These are phyloP conservation scores for Nomada fabriciana DNA, from an alignment of 2,888 invertebrate species.

Conservation along the genomic window DNA sequence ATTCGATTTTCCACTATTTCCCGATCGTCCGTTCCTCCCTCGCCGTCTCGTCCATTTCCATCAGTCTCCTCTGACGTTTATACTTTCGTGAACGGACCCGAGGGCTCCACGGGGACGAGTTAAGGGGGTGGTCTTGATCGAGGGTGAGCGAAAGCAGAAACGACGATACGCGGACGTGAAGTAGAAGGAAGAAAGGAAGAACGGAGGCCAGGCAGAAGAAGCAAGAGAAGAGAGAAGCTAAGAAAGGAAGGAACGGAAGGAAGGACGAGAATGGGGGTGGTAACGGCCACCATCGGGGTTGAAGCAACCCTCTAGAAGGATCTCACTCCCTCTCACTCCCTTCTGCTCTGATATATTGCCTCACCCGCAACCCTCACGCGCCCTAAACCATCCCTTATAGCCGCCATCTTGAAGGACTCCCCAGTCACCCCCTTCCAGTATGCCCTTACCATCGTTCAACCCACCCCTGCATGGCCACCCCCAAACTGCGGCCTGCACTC, in stretches of 20 bases:
- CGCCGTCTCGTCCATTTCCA: conserved; percentile 71
- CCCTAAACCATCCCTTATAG: conserved; percentile 83
- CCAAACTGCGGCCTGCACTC: conserved; percentile 73
- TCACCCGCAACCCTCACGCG: conserved; percentile 81
- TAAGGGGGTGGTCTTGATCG: conserved; percentile 64
- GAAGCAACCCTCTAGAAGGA: conserved; percentile 74
- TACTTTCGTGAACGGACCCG: conserved; percentile 81
- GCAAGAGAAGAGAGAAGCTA: conserved; percentile 45
- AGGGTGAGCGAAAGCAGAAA: conserved; percentile 59
- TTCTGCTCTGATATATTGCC: conserved; percentile 81
- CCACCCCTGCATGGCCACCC: conserved; percentile 66
- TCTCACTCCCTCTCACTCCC: conserved; percentile 60
- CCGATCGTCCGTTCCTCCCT: conserved; percentile 66
- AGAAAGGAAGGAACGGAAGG: conserved; percentile 39
- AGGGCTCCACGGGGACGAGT: conserved; percentile 73
- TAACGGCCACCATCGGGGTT: conserved; percentile 75
- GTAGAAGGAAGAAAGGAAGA: conserved; percentile 8
- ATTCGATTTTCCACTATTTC: conserved; percentile 76
- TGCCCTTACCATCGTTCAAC: conserved; percentile 54
- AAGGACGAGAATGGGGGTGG: conserved; percentile 66
- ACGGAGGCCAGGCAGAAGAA: not conserved
- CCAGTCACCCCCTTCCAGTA: conserved; percentile 59
- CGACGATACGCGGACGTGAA: conserved; percentile 26
- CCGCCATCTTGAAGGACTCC: conserved; percentile 84
- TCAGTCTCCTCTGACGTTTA: conserved; percentile 75